Conservation (phyloP, 2,113 vertebrate species). For the Turdus rufiventris region DNA sequence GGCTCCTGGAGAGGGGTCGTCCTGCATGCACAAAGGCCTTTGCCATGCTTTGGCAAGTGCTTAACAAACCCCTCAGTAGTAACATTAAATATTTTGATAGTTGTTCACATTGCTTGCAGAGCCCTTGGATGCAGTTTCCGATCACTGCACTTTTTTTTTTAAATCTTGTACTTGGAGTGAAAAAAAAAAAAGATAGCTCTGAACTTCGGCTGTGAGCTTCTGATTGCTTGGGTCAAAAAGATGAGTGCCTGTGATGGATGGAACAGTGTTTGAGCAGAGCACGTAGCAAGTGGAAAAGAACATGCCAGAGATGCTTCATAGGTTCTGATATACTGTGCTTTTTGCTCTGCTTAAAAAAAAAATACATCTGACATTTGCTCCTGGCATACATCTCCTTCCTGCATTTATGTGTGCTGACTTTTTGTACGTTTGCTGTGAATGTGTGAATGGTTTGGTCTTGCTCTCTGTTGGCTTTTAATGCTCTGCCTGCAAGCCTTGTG, state of each 20-base stretch:
- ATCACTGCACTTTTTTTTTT: neutral
- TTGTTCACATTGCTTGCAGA: neutral
- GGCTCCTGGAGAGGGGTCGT: neutral
- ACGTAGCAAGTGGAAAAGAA: neutral
- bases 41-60: neutral
- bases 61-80: neutral
- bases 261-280: neutral
- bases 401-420: neutral
- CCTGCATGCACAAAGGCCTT: neutral
- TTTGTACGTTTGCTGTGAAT: neutral
- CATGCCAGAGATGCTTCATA: neutral
- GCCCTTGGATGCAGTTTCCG: neutral
- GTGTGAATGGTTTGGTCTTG: neutral
- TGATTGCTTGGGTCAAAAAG: neutral
- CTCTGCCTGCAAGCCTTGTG: neutral
- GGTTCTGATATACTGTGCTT: neutral
- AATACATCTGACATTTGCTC: neutral
- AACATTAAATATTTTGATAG: neutral
- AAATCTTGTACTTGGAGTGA: neutral
- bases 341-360: neutral
- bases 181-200: neutral
- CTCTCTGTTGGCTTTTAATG: neutral
- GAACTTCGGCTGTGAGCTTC: neutral
- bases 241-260: neutral
- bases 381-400: neutral